These are phyloP conservation scores for Camelus dromedarius DNA, from an alignment of 2,113 vertebrate species.

Conservation along the genomic window DNA sequence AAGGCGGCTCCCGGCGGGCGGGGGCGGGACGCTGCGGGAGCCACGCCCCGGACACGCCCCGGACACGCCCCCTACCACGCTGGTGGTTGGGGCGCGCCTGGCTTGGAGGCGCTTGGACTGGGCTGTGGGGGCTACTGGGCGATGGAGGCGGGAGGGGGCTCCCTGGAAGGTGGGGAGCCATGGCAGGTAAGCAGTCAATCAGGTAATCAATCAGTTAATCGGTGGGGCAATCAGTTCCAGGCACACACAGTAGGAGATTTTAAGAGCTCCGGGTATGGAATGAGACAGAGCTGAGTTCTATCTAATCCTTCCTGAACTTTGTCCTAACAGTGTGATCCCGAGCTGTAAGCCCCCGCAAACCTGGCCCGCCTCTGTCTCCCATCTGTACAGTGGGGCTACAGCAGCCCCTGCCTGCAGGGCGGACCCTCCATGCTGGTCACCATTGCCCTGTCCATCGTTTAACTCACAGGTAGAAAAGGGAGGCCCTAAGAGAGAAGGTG, in stretches of 20 bases:
- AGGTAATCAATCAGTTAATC: not conserved
- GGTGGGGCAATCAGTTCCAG: not conserved
- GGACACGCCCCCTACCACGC: accelerated
- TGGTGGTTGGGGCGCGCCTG: not conserved
- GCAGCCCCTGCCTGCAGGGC: not conserved
- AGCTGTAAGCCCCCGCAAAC: not conserved
- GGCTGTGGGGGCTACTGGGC: accelerated
- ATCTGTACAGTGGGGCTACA: not conserved
- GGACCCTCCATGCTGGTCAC: not conserved
- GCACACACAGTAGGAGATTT: not conserved
- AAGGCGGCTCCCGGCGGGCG: constrained; percentile 70
- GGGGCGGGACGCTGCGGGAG: constrained; percentile 47
- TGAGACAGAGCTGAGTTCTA: not conserved
- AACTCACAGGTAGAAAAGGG: not conserved
- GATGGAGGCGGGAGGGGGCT: not conserved
- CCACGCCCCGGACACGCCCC: not conserved
- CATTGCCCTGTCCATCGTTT: not conserved
- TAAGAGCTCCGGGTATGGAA: not conserved
- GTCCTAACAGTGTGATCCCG: not conserved
- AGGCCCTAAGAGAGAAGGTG: not conserved
- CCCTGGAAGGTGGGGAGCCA: too few relatives aligned
- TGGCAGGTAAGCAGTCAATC: not conserved
- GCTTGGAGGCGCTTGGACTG: not conserved
- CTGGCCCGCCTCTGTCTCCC: not conserved
- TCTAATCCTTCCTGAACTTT: not conserved